Evolutionary conservation across 2,888 invertebrate species (phyloP).

Genomic region (Bugula neritina): DNA sequence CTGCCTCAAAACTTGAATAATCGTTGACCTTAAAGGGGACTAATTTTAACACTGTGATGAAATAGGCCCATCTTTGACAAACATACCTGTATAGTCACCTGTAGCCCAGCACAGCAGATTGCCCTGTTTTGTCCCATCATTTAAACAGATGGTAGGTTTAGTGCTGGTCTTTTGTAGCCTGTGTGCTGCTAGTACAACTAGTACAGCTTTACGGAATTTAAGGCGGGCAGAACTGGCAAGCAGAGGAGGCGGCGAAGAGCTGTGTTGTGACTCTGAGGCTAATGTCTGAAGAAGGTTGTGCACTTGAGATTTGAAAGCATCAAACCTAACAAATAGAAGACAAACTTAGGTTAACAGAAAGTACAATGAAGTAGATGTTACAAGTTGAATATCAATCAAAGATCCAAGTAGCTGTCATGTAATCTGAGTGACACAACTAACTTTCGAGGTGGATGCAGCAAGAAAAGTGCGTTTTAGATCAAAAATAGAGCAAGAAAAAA

Average conservation of each 20-base stretch:
- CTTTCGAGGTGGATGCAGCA: no score
- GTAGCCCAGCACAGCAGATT: conserved; percentile 16
- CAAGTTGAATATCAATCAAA: no score
- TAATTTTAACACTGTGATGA: no score
- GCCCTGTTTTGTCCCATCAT: background rate
- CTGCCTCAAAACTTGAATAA: no score
- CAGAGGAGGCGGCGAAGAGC: background rate
- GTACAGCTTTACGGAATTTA: background rate
- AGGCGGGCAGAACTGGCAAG: background rate
- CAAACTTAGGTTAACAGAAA: no score
- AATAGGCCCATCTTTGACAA: no score
- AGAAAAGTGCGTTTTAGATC: no score
- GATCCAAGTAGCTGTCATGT: no score
- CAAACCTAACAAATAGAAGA: background rate
- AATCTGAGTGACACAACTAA: no score
- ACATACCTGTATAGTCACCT: conserved; percentile 5
- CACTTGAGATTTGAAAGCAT: conserved; percentile 7
- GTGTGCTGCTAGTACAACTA: conserved; percentile 12
- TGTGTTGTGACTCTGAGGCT: background rate
- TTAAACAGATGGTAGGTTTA: background rate
- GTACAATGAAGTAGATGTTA: no score
- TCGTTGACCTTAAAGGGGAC: no score
- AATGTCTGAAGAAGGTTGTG: conserved; percentile 7
- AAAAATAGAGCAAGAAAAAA: no score
- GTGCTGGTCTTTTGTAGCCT: background rate